phyloP scores from a whole-genome alignment of 2,113 vertebrate genomes.

The Lamprotornis superbus region DNA sequence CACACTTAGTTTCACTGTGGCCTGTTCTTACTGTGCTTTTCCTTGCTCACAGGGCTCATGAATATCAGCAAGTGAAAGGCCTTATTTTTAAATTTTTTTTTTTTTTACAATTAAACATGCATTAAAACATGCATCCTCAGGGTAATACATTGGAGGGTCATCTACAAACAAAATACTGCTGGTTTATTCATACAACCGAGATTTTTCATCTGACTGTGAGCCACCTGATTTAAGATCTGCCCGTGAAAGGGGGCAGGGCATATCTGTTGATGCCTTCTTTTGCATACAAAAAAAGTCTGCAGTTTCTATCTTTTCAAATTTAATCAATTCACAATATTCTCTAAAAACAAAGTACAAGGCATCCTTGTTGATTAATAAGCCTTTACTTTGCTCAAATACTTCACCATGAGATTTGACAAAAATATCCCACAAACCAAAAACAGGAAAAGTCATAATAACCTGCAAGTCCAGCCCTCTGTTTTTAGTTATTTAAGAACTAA shows the following conservation, averaged over 20 bases:
- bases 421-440: neutral
- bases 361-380: neutral
- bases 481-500: neutral
- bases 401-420: neutral
- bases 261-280: neutral
- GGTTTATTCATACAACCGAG: neutral
- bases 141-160: neutral
- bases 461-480: neutral
- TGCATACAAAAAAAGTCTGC: neutral
- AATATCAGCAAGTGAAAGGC: neutral
- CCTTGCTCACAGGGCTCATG: neutral
- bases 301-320: neutral
- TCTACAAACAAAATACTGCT: neutral
- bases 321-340: neutral
- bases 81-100: neutral
- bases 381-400: neutral
- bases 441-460: neutral
- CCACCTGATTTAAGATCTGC: neutral
- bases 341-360: neutral
- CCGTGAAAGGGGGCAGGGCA: neutral
- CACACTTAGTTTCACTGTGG: neutral
- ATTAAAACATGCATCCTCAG: neutral
- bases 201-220: neutral
- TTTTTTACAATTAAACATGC: neutral
- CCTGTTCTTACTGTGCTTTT: neutral